Conservation (phyloP, 2,113 vertebrate species). For the Chionodraco myersi region DNA sequence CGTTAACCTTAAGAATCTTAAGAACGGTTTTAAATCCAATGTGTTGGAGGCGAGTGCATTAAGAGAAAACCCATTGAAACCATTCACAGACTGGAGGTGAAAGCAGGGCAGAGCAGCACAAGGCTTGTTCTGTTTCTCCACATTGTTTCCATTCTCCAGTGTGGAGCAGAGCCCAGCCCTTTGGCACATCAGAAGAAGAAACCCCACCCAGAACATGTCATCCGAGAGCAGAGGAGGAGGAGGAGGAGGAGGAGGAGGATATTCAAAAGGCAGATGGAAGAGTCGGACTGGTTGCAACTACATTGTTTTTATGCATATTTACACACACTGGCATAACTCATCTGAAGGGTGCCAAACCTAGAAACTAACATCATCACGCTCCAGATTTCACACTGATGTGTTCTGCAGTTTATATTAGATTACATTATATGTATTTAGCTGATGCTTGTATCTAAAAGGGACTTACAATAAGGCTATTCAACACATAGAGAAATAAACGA, state of each 20-base stretch:
- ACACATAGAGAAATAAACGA: no score
- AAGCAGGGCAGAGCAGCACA: neutral
- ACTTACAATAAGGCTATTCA: no score
- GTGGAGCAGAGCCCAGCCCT: conserved; percentile 21
- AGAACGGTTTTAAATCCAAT: neutral
- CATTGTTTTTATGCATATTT: neutral
- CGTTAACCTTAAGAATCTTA: neutral
- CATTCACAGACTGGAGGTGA: neutral
- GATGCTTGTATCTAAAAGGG: no score
- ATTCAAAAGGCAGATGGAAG: neutral
- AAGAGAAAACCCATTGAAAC: no score
- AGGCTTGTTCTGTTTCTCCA: conserved; percentile 14
- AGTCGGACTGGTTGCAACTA: neutral
- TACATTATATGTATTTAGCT: no score
- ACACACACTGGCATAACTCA: neutral
- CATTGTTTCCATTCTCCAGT: conserved; percentile 42
- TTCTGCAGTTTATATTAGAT: no score
- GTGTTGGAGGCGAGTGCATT: neutral
- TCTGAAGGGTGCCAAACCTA: neutral
- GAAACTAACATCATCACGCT: neutral
- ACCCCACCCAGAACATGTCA: conserved; percentile 25
- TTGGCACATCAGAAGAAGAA: conserved; percentile 30
- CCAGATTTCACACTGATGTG: neutral
- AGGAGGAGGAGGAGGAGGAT: neutral
- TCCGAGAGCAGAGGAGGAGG: neutral